Percentiles rank a stretch among this genome's conserved stretches.
These are phyloP conservation scores for Jordanella pulchra DNA, from an alignment of 2,797 vertebrate genomes.

Conservation along the genomic window DNA sequence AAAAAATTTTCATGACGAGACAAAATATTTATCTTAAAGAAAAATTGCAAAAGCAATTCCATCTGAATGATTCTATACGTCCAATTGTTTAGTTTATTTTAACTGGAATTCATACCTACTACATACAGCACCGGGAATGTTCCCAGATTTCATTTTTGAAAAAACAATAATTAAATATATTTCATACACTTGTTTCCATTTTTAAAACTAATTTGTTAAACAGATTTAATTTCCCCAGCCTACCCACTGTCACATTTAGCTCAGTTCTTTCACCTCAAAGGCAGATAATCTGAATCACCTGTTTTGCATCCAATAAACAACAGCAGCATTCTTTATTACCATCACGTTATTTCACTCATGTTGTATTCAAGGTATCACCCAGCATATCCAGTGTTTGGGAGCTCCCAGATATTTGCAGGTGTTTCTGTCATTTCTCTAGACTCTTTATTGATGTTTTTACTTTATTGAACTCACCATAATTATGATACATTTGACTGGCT, in stretches of 20 bases:
- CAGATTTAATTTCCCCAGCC: neutral
- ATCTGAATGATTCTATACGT: neutral
- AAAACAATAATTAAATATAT: too few species aligned
- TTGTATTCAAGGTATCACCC: neutral
- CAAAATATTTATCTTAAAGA: neutral
- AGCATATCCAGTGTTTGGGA: neutral
- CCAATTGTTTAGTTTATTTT: neutral
- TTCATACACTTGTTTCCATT: too few species aligned
- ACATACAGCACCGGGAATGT: too few species aligned
- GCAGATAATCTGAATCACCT: neutral
- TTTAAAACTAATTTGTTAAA: too few species aligned
- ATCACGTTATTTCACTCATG: neutral
- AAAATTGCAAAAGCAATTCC: neutral
- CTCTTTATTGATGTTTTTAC: neutral
- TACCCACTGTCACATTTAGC: neutral
- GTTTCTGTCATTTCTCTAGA: neutral
- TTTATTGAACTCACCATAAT: neutral
- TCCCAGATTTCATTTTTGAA: too few species aligned
- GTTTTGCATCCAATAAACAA: conserved; percentile 1
- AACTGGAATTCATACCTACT: too few species aligned
- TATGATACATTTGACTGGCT: neutral
- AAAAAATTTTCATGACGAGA: neutral
- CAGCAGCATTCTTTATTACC: neutral
- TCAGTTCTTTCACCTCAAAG: neutral
- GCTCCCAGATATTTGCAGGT: neutral